Evolutionary conservation across 2,888 invertebrate species (phyloP), one percentile per base, ranked within the genome.

Genomic region (Euzophera pinguis): DNA sequence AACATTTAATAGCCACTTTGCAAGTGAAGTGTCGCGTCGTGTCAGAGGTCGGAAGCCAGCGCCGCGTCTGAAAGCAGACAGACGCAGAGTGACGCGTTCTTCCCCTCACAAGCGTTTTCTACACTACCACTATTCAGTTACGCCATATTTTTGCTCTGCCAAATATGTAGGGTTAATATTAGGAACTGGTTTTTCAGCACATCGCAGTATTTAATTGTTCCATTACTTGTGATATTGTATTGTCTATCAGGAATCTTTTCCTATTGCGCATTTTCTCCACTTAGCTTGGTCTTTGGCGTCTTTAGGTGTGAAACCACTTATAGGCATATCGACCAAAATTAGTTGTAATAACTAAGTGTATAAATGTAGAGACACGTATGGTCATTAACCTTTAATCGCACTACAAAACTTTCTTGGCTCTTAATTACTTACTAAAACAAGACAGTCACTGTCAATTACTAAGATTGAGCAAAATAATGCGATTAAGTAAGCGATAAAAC

Each of bases 21-120:
- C 10, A 29, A 63, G 69, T 71, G 76, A 69, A 71, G 69, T 71
- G 73, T 61, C 69, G 61, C 43, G 29, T 16, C 32, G 74, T 76
- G 82, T 79, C 76, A 71, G 75, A 83, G 78, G 81, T 85, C 85
- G 85, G 85, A 85, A 85, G 72, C 78, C 73, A 64, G 67, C 68
- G 68, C 69, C 73, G 74, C 77, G 77, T 69, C 81, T 81, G 84
- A 83, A 84, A 81, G 84, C 84, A 78, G 73, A 68, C 84, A 78
- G 78, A 70, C 82, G 65, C 68, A 73, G 82, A 84, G 79, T 84
- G 88, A 84, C 84, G 82, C 75, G 82, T 87, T 86, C 88, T 88
- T 89, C 87, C 88, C 85, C 73, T 66, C 62, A 65, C 72, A 63
- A 75, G 75, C 76, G 68, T 72, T 75, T 73, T 59, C 63, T 62